Percentiles rank a stretch among this genome's conserved stretches.
Evolutionary conservation across 2,113 vertebrate species (phyloP).

Genomic region (Nothocercus nigrocapillus): DNA sequence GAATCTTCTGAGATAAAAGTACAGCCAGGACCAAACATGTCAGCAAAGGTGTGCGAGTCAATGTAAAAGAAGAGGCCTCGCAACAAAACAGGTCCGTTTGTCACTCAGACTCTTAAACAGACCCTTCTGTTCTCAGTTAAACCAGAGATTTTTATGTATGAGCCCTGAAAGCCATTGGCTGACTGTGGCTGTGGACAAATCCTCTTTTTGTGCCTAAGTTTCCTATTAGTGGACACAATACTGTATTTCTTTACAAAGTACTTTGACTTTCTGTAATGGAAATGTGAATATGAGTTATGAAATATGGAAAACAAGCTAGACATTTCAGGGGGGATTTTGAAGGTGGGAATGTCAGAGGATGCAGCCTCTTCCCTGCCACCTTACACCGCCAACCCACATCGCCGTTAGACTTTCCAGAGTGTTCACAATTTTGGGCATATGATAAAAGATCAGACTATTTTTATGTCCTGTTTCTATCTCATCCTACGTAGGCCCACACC

Average conservation of each 20-base stretch:
- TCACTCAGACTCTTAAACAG: background rate
- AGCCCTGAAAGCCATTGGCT: background rate
- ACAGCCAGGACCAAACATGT: background rate
- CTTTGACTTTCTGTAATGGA: background rate
- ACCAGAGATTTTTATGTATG: background rate
- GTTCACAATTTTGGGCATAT: background rate
- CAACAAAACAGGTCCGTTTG: background rate
- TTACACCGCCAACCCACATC: background rate
- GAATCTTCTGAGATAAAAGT: background rate
- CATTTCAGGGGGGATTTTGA: background rate
- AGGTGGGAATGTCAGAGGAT: background rate
- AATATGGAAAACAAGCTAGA: background rate
- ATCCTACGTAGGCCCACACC: accelerated
- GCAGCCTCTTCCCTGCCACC: background rate
- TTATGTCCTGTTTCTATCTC: accelerated
- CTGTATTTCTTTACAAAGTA: background rate
- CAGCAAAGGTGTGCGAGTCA: background rate
- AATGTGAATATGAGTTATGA: background rate
- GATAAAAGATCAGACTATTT: background rate
- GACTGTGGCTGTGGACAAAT: background rate
- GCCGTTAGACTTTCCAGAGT: background rate
- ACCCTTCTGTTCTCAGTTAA: background rate
- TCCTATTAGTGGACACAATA: background rate
- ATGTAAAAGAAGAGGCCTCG: background rate
- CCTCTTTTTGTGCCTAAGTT: background rate